Conservation (phyloP, 2,113 vertebrate genomes). For the Ranitomeya variabilis region DNA sequence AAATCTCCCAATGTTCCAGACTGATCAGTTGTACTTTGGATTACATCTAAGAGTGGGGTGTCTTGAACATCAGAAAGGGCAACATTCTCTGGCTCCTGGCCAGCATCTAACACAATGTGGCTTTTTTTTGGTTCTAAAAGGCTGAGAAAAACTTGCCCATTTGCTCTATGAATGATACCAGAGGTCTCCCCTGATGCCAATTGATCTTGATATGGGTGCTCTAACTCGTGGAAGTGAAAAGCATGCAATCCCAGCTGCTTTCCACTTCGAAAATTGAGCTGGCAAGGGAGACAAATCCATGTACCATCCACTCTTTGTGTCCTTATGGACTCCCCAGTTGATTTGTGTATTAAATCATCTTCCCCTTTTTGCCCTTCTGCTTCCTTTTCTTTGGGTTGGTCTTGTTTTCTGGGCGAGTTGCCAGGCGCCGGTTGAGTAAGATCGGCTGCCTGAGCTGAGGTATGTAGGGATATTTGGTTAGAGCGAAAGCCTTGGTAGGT, state of each 20-base stretch:
- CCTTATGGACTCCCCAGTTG: background rate
- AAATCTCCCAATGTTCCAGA: slow-evolving; percentile 45
- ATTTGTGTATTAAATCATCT: slow-evolving; percentile 50
- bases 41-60: slow-evolving; percentile 25
- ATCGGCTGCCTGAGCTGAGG: slow-evolving; percentile 70
- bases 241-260: slow-evolving; percentile 63
- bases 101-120: slow-evolving; percentile 33
- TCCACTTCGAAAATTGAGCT: slow-evolving; percentile 65
- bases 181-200: slow-evolving; percentile 44
- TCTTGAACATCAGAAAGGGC: slow-evolving; percentile 26
- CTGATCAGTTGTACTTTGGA: slow-evolving; percentile 24
- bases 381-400: slow-evolving; percentile 62
- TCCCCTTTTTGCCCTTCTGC: slow-evolving; percentile 55
- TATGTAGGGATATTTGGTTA: slow-evolving; percentile 76
- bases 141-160: slow-evolving; percentile 63
- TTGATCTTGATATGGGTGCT: slow-evolving; percentile 45
- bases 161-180: slow-evolving; percentile 64
- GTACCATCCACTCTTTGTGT: slow-evolving; percentile 52
- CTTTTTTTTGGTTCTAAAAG: slow-evolving; percentile 71
- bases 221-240: slow-evolving; percentile 62
- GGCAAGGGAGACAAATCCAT: slow-evolving; percentile 70
- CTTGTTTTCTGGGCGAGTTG: slow-evolving; percentile 64
- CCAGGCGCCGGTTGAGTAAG: slow-evolving; percentile 61
- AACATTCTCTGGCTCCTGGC: slow-evolving; percentile 51
- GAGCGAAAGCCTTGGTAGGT: slow-evolving; percentile 73